These are phyloP conservation scores for Diabrotica balteata DNA, from an alignment of 2,888 invertebrate species.

Conservation along the genomic window DNA sequence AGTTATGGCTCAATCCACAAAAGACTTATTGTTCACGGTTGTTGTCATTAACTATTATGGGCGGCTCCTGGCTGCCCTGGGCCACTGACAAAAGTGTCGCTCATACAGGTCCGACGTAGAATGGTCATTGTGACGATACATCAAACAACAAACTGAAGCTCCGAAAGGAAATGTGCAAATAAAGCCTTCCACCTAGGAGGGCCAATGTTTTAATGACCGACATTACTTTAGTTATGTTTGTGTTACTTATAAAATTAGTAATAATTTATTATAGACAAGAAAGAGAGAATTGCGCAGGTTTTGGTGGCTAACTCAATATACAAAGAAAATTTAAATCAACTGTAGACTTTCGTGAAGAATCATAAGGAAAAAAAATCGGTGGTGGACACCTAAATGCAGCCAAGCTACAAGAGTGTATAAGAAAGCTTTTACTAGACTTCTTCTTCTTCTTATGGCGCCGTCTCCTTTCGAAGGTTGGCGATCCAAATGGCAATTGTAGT, in stretches of 20 bases:
- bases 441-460: too few species aligned
- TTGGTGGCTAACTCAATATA: too few species aligned
- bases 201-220: constrained; percentile 22
- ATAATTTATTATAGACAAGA: background rate
- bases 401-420: too few species aligned
- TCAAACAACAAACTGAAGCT: constrained; percentile 28
- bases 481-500: too few species aligned
- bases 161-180: constrained; percentile 26
- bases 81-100: constrained; percentile 17
- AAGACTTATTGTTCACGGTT: background rate
- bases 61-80: background rate
- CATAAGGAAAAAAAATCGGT: too few species aligned
- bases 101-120: constrained; percentile 20
- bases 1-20: background rate
- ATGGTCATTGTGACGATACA: constrained; percentile 20
- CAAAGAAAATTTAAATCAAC: too few species aligned
- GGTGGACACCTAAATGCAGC: too few species aligned
- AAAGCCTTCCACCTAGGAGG: constrained; percentile 5
- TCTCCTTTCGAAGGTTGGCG: too few species aligned
- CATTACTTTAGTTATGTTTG: constrained; percentile 21
- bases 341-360: too few species aligned
- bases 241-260: constrained; percentile 21
- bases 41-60: background rate
- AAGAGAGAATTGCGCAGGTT: too few species aligned
- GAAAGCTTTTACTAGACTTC: too few species aligned